These are phyloP conservation scores for Lottia gigantea DNA, from an alignment of 2,888 invertebrate genomes.

Conservation along the genomic window DNA sequence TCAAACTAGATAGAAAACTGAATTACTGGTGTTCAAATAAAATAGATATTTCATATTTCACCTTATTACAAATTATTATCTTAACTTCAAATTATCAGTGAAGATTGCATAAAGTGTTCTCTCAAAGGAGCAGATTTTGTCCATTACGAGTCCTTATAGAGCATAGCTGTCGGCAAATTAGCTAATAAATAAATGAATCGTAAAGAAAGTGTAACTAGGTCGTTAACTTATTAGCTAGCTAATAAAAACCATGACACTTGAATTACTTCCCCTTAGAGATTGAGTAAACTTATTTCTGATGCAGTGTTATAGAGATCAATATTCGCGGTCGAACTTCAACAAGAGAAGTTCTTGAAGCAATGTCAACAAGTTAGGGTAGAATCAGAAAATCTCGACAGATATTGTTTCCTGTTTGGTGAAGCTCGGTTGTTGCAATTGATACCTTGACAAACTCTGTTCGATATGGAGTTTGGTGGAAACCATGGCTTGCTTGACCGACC, in stretches of 20 bases:
- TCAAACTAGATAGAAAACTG: background rate
- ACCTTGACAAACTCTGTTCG: no score
- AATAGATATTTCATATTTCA: background rate
- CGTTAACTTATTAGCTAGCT: background rate
- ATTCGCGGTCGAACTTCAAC: background rate
- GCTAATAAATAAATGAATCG: no score
- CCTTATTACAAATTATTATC: background rate
- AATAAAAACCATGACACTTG: background rate
- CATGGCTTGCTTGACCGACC: background rate
- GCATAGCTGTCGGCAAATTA: no score
- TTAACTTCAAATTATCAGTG: no score
- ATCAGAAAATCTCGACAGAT: background rate
- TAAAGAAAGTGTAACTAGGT: no score
- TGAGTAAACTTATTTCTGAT: constrained; percentile 2
- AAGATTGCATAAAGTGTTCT: no score
- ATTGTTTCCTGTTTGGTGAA: background rate
- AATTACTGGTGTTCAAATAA: background rate
- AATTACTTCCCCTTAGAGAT: background rate
- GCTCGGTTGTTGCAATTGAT: background rate
- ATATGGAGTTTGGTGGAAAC: no score
- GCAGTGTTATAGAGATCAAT: background rate
- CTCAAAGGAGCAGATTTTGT: no score
- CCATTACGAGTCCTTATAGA: no score
- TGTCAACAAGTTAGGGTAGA: constrained; percentile 8
- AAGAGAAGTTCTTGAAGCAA: background rate